These are phyloP conservation scores for Coptodon bakossiorum DNA, from an alignment of 2,113 vertebrate species.

Conservation along the genomic window DNA sequence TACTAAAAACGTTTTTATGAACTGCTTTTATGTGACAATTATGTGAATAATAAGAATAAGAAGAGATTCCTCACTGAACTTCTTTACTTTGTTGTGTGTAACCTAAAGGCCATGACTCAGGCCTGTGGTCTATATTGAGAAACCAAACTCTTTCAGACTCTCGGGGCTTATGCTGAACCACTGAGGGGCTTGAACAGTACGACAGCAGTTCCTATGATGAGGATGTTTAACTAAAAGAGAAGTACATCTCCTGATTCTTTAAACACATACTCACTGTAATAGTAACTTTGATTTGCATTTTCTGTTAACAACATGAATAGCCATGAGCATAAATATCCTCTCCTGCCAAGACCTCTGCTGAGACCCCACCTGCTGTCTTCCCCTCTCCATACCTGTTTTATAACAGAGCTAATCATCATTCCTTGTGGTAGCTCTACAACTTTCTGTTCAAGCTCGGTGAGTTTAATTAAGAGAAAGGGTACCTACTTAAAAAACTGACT, in stretches of 20 bases:
- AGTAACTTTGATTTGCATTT: neutral
- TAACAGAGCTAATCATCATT: neutral
- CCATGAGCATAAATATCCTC: neutral
- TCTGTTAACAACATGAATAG: neutral
- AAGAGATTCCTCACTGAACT: neutral
- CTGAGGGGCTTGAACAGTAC: neutral
- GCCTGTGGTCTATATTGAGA: neutral
- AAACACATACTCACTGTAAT: neutral
- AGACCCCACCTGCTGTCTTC: neutral
- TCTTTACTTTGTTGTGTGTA: neutral
- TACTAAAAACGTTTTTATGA: neutral
- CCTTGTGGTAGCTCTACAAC: neutral
- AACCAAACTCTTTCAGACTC: neutral
- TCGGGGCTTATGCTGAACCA: neutral
- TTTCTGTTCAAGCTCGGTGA: neutral
- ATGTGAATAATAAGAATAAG: neutral
- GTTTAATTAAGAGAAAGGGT: neutral
- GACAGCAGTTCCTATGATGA: neutral
- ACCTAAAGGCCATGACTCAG: neutral
- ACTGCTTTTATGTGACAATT: neutral
- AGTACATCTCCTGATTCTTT: neutral
- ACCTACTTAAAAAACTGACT: neutral
- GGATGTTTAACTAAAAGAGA: neutral
- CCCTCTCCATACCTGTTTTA: neutral
- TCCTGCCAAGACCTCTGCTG: neutral